These are phyloP conservation scores for Gastracanthus pulcherrimus DNA, from an alignment of 2,888 invertebrate species.

Conservation along the genomic window DNA sequence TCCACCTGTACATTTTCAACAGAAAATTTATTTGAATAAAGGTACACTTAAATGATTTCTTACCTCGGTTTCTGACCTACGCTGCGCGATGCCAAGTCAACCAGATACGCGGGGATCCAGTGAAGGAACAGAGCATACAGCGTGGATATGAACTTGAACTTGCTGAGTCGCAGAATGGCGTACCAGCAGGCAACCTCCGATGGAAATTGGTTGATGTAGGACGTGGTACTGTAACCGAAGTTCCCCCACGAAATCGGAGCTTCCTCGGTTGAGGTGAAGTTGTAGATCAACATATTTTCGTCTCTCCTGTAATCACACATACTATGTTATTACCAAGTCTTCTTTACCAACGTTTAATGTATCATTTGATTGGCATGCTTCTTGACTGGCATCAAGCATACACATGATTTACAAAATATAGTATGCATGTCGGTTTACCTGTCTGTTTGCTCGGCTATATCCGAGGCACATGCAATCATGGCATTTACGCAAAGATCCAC, in stretches of 20 bases:
- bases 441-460: conserved; percentile 74
- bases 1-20: no score
- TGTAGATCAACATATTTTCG: conserved; percentile 83
- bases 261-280: conserved; percentile 89
- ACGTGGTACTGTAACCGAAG: conserved; percentile 79
- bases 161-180: not conserved
- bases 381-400: no score
- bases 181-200: not conserved
- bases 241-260: conserved; percentile 90
- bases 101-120: conserved; percentile 79
- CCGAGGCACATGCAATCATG: conserved; percentile 83
- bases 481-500: conserved; percentile 86
- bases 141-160: not conserved
- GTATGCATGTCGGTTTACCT: no score
- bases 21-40: no score
- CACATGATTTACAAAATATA: no score
- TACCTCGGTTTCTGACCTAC: conserved; percentile 32
- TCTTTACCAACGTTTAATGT: no score
- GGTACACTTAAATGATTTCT: not conserved
- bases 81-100: not conserved
- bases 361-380: no score
- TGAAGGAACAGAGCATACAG: conserved; percentile 79
- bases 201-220: conserved; percentile 79
- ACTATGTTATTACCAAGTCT: not conserved
- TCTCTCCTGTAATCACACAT: conserved; percentile 55